Evolutionary conservation across 2,113 vertebrate genomes (phyloP).

Genomic region (Tupaia tana): DNA sequence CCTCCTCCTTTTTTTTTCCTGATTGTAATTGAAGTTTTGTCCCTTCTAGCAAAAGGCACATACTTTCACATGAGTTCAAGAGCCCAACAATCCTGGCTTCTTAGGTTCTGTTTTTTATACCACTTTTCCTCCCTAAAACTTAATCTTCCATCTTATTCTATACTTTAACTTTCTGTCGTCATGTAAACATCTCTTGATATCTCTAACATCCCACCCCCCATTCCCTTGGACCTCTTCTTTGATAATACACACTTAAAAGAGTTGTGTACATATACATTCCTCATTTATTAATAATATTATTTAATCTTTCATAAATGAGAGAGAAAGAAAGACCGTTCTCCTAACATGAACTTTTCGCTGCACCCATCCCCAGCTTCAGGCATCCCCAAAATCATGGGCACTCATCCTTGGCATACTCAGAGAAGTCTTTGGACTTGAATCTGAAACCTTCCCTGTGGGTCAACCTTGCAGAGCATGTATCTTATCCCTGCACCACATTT

Average conservation of each 20-base stretch:
- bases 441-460: too few relatives aligned
- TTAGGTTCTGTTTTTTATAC: neutral
- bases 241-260: neutral
- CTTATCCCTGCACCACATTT: too few relatives aligned
- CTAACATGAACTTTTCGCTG: too few relatives aligned
- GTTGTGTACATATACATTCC: rapidly evolving
- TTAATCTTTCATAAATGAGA: too few relatives aligned
- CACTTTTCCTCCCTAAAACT: too few relatives aligned
- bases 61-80: neutral
- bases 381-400: too few relatives aligned
- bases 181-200: neutral
- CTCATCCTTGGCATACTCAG: too few relatives aligned
- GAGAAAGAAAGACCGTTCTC: too few relatives aligned
- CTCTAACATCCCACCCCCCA: neutral
- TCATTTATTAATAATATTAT: neutral
- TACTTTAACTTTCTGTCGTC: neutral
- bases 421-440: too few relatives aligned
- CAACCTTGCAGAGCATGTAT: too few relatives aligned
- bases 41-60: neutral
- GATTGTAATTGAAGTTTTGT: neutral
- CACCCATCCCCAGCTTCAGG: too few relatives aligned
- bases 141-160: neutral
- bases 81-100: neutral
- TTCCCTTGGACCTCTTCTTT: neutral
- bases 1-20: neutral